phyloP scores from a whole-genome alignment of 2,113 vertebrate species.

The Caracal caracal region DNA sequence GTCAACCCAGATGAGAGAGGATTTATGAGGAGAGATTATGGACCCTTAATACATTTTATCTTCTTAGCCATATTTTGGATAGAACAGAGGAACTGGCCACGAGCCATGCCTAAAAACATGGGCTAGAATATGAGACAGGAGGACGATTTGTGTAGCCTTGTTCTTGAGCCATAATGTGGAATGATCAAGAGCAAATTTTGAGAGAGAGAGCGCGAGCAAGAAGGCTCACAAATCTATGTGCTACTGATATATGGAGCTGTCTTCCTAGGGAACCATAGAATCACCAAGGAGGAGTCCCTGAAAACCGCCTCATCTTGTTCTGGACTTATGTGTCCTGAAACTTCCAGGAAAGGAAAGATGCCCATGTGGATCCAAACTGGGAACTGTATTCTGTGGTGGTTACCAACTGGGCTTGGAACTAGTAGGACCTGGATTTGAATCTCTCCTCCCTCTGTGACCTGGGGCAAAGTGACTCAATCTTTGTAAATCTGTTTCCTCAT shows the following conservation, averaged over 20 bases:
- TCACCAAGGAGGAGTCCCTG: background rate
- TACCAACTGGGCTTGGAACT: background rate
- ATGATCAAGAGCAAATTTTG: background rate
- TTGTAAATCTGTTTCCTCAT: background rate
- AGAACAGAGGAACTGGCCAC: background rate
- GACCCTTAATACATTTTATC: background rate
- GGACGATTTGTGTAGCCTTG: background rate
- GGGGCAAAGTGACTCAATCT: background rate
- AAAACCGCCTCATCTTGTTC: background rate
- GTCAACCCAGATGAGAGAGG: conserved; percentile 11
- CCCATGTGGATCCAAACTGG: background rate
- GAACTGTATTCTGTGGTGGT: background rate
- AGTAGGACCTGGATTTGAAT: background rate
- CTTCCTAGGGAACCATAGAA: background rate
- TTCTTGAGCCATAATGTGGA: background rate
- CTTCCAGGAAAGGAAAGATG: background rate
- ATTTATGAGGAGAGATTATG: conserved; percentile 20
- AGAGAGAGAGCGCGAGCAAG: fast-evolving
- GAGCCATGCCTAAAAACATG: background rate
- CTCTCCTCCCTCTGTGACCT: background rate
- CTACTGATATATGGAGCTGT: background rate
- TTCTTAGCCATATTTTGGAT: conserved; percentile 48
- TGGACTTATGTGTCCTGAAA: background rate
- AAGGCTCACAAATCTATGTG: background rate
- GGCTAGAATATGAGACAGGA: background rate